Evolutionary conservation across 1,140 invertebrate species (phyloP), one percentile per base, ranked within the genome.

Genomic region (Macrobrachium nipponense): DNA sequence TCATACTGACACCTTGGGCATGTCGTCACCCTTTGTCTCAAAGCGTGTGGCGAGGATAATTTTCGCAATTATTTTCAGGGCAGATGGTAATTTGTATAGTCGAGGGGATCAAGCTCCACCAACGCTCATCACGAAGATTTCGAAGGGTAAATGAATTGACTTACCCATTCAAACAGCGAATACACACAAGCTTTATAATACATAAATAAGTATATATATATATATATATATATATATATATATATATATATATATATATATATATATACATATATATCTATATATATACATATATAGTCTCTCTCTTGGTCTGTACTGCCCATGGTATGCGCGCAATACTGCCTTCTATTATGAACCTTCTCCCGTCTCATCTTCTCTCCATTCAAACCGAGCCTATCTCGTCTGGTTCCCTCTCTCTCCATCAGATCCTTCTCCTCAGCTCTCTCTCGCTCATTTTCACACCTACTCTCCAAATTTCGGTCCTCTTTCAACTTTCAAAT

Each of bases 141-240:
- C 3, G 51, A 51, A 5, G 5, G 44, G 10, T 51, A 10, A 51
- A 51, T 51, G 44, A 51, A 51, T 51, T 51, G 51, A 51, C 51
- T 51, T 6, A 51, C 64, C 64, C 0, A 7, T 11, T 20, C 64
- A 18, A n/a, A n/a, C 8, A 70, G 36, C 1, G 36, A 70, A 66
- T 4, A 66, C 8, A 66, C 15, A 66, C 15, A 66, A 17, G 43
- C 43, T 0, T 27, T 27, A 14, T 15, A 14, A 75, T 75, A 75
- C 2, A 75, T 75, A 75, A 14, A 75, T 75, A 75, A 14, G 36
- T 75, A 75, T 61, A 44, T 61, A 27, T 61, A 61, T 64, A 51
- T 61, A 61, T 64, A 61, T 64, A 17, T 80, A 62, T 66, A 62
- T 68, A 61, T 66, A 62, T 68, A 61, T 68, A 62, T 80, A 61